A percentile compares a stretch with the other conserved stretches of the same genome.
Conservation (phyloP, 2,113 vertebrate species). For the Entosphenus tridentatus region DNA sequence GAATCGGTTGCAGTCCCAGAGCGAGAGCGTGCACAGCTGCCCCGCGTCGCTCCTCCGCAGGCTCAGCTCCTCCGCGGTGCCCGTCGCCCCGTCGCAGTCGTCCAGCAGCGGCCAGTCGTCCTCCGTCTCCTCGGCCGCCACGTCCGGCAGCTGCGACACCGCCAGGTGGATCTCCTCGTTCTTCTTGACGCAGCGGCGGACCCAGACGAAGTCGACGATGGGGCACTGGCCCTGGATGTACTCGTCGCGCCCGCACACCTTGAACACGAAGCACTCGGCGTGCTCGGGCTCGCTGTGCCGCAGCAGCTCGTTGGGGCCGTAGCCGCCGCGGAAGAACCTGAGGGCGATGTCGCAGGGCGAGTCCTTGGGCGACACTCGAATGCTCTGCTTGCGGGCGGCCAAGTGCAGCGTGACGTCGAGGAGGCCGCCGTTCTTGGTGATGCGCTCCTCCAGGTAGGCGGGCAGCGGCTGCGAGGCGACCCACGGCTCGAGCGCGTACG, state of each 20-base stretch:
- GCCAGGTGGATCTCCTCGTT: slow-evolving; percentile 80
- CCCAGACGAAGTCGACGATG: slow-evolving; percentile 71
- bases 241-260: slow-evolving; percentile 80
- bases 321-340: slow-evolving; percentile 61
- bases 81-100: slow-evolving; percentile 76
- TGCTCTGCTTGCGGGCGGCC: slow-evolving; percentile 55
- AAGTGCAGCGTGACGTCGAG: slow-evolving; percentile 67
- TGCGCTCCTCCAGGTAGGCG: slow-evolving; percentile 51
- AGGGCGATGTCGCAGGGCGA: slow-evolving; percentile 51
- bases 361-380: slow-evolving; percentile 67
- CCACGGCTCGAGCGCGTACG: slow-evolving; percentile 94
- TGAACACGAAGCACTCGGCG: slow-evolving; percentile 49
- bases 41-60: slow-evolving; percentile 82
- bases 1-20: slow-evolving; percentile 89
- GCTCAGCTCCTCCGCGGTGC: slow-evolving; percentile 82
- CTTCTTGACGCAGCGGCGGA: slow-evolving; percentile 73
- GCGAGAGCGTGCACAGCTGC: slow-evolving; percentile 77
- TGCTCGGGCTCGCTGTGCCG: slow-evolving; percentile 30
- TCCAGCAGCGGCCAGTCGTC: slow-evolving; percentile 93
- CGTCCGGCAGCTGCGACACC: slow-evolving; percentile 45
- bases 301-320: slow-evolving; percentile 61
- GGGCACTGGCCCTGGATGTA: slow-evolving; percentile 60
- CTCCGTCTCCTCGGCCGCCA: slow-evolving; percentile 44
- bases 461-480: slow-evolving; percentile 51
- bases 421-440: slow-evolving; percentile 28